Evolutionary conservation across 1,140 invertebrate species (phyloP).

Genomic region (Mercenaria mercenaria): DNA sequence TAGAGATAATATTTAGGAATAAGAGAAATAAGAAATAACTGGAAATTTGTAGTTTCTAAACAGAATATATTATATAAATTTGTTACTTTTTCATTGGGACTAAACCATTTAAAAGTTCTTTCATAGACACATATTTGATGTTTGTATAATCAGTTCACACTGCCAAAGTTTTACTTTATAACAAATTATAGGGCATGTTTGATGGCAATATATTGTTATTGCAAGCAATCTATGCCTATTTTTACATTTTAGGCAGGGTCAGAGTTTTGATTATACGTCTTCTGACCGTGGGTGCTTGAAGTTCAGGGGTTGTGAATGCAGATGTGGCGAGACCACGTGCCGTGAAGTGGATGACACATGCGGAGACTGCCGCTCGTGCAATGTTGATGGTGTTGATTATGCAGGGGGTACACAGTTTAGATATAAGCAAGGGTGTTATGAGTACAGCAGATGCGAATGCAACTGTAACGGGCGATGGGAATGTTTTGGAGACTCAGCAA

Average conservation of each 20-base stretch:
- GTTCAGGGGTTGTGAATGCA: slow-evolving; percentile 46
- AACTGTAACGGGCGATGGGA: slow-evolving; percentile 53
- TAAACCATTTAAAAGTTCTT: too few species aligned
- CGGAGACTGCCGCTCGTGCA: slow-evolving; percentile 54
- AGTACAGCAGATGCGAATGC: slow-evolving; percentile 61
- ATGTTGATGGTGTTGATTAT: slow-evolving; percentile 48
- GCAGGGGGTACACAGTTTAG: slow-evolving; percentile 39
- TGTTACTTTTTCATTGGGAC: too few species aligned
- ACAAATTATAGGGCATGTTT: too few species aligned
- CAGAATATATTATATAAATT: too few species aligned
- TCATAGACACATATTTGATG: too few species aligned
- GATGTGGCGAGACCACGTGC: slow-evolving; percentile 28
- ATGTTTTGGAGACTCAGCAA: slow-evolving; percentile 44
- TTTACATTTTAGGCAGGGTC: slow-evolving; percentile 35
- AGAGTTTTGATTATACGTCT: slow-evolving; percentile 40
- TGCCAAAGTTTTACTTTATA: too few species aligned
- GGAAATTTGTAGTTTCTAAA: too few species aligned
- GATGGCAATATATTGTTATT: too few species aligned
- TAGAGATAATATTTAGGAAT: too few species aligned
- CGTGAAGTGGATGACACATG: slow-evolving; percentile 32
- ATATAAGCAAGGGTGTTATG: slow-evolving; percentile 49
- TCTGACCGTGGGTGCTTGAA: neutral
- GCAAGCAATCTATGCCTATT: too few species aligned
- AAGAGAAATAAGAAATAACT: too few species aligned
- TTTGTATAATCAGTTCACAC: too few species aligned